phyloP scores from a whole-genome alignment of 2,797 vertebrate genomes.

The Sandelia bainsii region DNA sequence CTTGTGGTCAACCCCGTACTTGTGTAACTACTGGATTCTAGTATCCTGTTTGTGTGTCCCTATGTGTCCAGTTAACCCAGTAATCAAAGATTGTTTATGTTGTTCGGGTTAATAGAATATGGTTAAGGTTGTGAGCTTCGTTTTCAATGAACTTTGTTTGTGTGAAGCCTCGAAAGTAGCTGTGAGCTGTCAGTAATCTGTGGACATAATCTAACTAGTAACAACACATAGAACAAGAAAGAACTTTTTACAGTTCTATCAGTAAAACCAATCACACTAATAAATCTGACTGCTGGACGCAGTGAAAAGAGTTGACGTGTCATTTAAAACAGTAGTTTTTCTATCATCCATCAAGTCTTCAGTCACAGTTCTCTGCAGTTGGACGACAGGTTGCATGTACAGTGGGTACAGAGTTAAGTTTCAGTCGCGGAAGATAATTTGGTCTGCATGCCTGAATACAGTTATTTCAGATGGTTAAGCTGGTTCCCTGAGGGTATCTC shows the following conservation, averaged over 20 bases:
- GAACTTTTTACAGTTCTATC: not conserved
- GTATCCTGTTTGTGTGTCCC: not conserved
- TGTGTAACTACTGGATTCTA: too few relatives aligned
- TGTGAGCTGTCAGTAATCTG: conserved; percentile 14
- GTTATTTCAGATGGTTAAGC: conserved; percentile 7
- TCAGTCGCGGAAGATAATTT: conserved; percentile 50
- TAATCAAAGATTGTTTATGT: not conserved
- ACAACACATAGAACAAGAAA: not conserved
- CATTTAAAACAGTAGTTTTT: conserved; percentile 1
- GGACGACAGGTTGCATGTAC: not conserved
- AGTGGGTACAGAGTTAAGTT: conserved; percentile 42
- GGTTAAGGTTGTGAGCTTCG: not conserved
- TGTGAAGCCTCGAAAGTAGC: too few relatives aligned
- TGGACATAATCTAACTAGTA: conserved; percentile 5
- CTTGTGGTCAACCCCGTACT: too few relatives aligned
- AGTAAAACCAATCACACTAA: not conserved
- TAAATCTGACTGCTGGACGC: not conserved
- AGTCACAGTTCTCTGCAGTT: not conserved
- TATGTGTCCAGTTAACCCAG: not conserved
- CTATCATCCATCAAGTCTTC: not conserved
- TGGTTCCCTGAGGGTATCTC: not conserved
- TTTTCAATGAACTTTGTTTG: too few relatives aligned
- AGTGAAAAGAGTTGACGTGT: not conserved
- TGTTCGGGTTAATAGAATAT: not conserved
- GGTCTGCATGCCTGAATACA: not conserved